These are phyloP conservation scores for Antitype chi DNA, from an alignment of 2,888 invertebrate genomes.

Conservation along the genomic window DNA sequence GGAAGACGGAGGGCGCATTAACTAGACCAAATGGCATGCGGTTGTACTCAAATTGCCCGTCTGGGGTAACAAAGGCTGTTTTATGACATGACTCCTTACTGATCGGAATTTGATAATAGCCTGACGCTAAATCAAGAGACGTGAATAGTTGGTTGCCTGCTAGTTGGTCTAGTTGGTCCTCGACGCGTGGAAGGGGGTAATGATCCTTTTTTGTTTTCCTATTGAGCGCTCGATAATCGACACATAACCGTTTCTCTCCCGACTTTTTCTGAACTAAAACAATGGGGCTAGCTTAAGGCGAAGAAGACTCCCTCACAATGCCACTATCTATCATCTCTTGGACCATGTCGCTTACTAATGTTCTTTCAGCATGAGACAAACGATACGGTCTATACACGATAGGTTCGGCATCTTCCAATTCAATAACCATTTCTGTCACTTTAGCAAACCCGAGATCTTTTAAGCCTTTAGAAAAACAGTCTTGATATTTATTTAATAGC, in stretches of 20 bases:
- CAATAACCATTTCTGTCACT: neutral
- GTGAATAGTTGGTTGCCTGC: neutral
- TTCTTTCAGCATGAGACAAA: neutral
- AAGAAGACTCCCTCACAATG: slow-evolving; percentile 3
- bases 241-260: neutral
- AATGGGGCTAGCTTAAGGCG: slow-evolving; percentile 8
- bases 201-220: neutral
- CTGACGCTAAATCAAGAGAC: neutral
- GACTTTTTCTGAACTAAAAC: neutral
- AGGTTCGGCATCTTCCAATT: neutral
- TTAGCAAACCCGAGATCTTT: neutral
- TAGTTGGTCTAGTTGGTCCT: neutral
- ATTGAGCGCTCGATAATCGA: neutral
- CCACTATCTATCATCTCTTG: neutral
- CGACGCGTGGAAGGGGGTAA: neutral
- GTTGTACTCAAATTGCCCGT: neutral
- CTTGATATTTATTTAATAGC: neutral
- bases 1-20: neutral
- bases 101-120: neutral
- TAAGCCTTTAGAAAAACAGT: neutral
- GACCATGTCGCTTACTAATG: neutral
- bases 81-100: neutral
- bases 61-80: neutral
- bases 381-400: neutral
- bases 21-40: slow-evolving; percentile 10